Conservation (phyloP, 2,113 vertebrate genomes). For the Tretioscincus oriximinensis region DNA sequence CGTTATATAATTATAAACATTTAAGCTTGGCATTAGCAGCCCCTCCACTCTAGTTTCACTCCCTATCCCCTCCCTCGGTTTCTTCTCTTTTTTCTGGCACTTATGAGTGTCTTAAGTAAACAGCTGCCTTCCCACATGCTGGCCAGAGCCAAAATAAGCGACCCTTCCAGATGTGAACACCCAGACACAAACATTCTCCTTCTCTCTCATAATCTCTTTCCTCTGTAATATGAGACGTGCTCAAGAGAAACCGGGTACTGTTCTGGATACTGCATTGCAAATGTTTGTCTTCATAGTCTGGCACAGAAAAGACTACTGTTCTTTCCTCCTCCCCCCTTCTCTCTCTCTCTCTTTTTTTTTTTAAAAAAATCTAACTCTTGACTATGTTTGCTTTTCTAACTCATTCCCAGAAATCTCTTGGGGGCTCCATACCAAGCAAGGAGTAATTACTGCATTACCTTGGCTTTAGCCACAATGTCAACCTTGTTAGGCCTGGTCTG, state of each 20-base stretch:
- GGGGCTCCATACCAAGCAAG: constrained; percentile 62
- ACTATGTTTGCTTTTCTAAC: constrained; percentile 66
- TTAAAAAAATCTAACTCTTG: constrained; percentile 53
- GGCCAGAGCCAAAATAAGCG: constrained; percentile 56
- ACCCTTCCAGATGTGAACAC: constrained; percentile 50
- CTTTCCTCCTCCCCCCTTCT: background rate
- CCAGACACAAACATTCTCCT: constrained; percentile 54
- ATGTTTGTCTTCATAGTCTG: constrained; percentile 33
- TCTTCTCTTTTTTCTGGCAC: constrained; percentile 49
- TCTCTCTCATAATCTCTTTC: constrained; percentile 46
- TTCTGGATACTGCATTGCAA: background rate
- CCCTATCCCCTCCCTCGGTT: background rate
- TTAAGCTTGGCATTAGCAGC: background rate
- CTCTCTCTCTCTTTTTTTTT: background rate
- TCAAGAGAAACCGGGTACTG: constrained; percentile 20
- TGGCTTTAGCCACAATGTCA: constrained; percentile 62
- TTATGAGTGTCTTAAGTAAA: constrained; percentile 58
- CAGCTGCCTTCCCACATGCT: constrained; percentile 61
- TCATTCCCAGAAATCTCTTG: constrained; percentile 68
- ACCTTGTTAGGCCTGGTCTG: constrained; percentile 65
- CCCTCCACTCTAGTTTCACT: background rate
- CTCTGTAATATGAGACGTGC: constrained; percentile 5
- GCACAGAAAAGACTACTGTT: constrained; percentile 56
- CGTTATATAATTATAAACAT: constrained; percentile 35
- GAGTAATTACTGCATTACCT: constrained; percentile 59